Percentiles rank a stretch among this genome's conserved stretches.
These are phyloP conservation scores for Ciconia boyciana DNA, from an alignment of 2,113 vertebrate genomes.

Conservation along the genomic window DNA sequence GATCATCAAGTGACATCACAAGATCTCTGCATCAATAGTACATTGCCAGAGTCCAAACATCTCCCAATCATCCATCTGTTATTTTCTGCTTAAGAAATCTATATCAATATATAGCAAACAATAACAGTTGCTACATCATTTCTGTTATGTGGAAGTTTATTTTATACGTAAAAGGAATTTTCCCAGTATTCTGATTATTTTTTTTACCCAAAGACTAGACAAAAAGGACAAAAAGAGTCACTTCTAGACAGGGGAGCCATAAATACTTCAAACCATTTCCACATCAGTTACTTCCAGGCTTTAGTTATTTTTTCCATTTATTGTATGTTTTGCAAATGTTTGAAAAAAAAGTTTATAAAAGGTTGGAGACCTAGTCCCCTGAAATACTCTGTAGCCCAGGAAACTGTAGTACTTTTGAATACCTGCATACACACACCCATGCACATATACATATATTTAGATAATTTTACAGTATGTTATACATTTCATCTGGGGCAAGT, in stretches of 20 bases:
- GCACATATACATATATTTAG: accelerated
- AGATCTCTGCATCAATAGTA: neutral
- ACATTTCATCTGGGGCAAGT: accelerated
- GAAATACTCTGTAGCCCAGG: neutral
- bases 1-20: neutral
- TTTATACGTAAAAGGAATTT: neutral
- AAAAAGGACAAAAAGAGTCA: neutral
- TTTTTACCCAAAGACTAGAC: neutral
- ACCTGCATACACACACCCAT: neutral
- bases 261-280: neutral
- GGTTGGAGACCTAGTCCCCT: neutral
- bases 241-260: neutral
- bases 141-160: neutral
- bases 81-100: neutral
- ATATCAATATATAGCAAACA: neutral
- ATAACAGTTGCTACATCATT: neutral
- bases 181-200: neutral
- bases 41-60: neutral
- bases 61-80: neutral
- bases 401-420: neutral
- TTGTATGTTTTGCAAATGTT: neutral
- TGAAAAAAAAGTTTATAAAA: neutral
- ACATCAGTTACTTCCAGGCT: neutral
- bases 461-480: neutral
- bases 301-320: neutral